These are phyloP conservation scores for Lamprotornis superbus DNA, from an alignment of 2,113 vertebrate species.

Conservation along the genomic window DNA sequence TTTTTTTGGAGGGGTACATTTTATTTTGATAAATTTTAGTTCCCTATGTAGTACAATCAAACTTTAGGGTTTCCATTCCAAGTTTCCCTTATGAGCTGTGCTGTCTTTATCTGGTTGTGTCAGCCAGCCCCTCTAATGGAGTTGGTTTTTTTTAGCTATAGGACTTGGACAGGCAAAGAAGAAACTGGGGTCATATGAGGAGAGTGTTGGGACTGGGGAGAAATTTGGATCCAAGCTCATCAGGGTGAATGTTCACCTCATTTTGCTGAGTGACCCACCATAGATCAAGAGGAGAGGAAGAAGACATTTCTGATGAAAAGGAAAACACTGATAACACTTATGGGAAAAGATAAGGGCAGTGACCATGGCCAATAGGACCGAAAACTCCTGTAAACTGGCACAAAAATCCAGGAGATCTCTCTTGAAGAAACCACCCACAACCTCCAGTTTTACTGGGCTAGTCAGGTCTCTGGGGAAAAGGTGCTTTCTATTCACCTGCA, in stretches of 20 bases:
- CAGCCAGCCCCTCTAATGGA: background rate
- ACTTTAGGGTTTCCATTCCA: background rate
- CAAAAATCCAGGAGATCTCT: background rate
- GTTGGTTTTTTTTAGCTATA: conserved; percentile 14
- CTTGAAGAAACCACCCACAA: background rate
- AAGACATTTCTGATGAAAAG: background rate
- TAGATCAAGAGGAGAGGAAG: background rate
- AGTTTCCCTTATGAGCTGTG: background rate
- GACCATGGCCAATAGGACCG: background rate
- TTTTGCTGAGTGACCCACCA: background rate
- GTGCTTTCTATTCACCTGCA: background rate
- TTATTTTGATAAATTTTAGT: background rate
- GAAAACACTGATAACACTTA: conserved; percentile 24
- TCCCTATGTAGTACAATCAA: background rate
- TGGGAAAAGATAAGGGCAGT: background rate
- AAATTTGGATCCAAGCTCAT: background rate
- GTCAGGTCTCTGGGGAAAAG: background rate
- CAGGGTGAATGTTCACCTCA: background rate
- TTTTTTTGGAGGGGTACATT: background rate
- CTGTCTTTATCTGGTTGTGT: conserved; percentile 24
- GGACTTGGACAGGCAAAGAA: background rate
- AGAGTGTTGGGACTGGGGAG: background rate
- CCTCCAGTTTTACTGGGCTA: background rate
- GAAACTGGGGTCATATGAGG: background rate
- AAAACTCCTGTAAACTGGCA: background rate